These are phyloP conservation scores for Meteorus sp. DNA, from an alignment of 1,140 invertebrate species.

Conservation along the genomic window DNA sequence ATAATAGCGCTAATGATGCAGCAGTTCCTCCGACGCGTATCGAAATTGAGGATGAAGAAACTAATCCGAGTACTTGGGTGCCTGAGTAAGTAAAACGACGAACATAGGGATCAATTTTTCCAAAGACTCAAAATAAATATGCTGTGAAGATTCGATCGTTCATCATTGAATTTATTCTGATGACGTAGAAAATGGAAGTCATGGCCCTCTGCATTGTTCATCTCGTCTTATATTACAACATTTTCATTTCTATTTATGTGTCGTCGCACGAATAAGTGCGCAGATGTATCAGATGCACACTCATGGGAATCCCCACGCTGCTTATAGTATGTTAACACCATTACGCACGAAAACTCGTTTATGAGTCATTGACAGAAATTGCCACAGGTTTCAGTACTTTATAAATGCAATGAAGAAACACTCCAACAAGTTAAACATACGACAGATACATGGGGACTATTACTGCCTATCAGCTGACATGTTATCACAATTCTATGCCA, in stretches of 20 bases:
- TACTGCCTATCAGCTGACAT: too few species aligned
- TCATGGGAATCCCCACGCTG: constrained; percentile 11
- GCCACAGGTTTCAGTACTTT: too few species aligned
- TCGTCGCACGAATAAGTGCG: too few species aligned
- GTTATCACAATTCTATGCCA: too few species aligned
- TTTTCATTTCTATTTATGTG: constrained; percentile 5
- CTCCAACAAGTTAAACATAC: too few species aligned
- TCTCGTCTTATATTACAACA: not conserved
- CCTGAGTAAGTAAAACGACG: constrained; percentile 27
- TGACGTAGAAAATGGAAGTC: not conserved
- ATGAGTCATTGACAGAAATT: constrained; percentile 24
- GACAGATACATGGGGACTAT: too few species aligned
- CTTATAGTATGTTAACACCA: constrained; percentile 17
- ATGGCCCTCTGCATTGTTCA: constrained; percentile 4
- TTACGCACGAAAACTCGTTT: constrained; percentile 27
- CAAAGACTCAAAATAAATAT: not conserved
- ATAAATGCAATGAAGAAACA: too few species aligned
- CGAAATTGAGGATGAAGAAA: constrained; percentile 28
- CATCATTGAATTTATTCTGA: not conserved
- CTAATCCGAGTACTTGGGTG: constrained; percentile 29
- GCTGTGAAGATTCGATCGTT: not conserved
- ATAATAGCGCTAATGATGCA: constrained; percentile 6
- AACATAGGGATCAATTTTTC: not conserved
- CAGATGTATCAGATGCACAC: too few species aligned
- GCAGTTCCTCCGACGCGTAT: constrained; percentile 9